These are phyloP conservation scores for Drosophila silvestris DNA, from an alignment of 2,888 invertebrate genomes.

Conservation along the genomic window DNA sequence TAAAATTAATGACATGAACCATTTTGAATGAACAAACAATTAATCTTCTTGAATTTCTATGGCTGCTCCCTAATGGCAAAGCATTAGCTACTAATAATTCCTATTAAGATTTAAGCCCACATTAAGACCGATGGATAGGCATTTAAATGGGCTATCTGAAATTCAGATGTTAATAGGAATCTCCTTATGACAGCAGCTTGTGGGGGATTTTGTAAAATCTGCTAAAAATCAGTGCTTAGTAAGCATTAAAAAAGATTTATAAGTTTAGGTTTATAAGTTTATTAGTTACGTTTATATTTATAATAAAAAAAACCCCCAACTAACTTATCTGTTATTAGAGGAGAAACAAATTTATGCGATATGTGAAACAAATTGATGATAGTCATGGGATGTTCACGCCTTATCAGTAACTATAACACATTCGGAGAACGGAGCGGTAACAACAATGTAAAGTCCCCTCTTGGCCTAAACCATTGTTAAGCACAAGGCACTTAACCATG, in stretches of 20 bases:
- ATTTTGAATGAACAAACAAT: slow-evolving; percentile 65
- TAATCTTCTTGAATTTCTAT: slow-evolving; percentile 66
- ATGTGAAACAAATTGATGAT: slow-evolving; percentile 43
- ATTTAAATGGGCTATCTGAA: slow-evolving; percentile 22
- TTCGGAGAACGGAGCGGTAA: not conserved
- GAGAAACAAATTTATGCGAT: slow-evolving; percentile 9
- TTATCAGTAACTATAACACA: slow-evolving; percentile 20
- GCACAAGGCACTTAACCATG: slow-evolving; percentile 72
- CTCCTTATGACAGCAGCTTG: slow-evolving; percentile 16
- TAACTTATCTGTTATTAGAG: not conserved
- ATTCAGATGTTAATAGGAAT: slow-evolving; percentile 39
- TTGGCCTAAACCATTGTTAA: slow-evolving; percentile 65
- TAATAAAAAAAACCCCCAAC: not conserved
- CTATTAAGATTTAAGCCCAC: slow-evolving; percentile 45
- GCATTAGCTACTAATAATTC: slow-evolving; percentile 49
- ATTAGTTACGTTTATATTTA: not conserved
- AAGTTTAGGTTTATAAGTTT: not conserved
- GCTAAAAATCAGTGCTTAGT: not conserved
- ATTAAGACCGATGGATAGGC: slow-evolving; percentile 17
- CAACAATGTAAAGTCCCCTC: slow-evolving; percentile 21
- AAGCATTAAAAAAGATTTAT: not conserved
- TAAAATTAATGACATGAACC: slow-evolving; percentile 69
- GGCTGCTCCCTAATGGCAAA: slow-evolving; percentile 18
- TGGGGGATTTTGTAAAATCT: not conserved
- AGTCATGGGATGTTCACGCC: slow-evolving; percentile 9